A percentile compares a stretch with the other conserved stretches of the same genome.
Conservation (phyloP, 2,888 invertebrate species). For the Entomobrya proxima region DNA sequence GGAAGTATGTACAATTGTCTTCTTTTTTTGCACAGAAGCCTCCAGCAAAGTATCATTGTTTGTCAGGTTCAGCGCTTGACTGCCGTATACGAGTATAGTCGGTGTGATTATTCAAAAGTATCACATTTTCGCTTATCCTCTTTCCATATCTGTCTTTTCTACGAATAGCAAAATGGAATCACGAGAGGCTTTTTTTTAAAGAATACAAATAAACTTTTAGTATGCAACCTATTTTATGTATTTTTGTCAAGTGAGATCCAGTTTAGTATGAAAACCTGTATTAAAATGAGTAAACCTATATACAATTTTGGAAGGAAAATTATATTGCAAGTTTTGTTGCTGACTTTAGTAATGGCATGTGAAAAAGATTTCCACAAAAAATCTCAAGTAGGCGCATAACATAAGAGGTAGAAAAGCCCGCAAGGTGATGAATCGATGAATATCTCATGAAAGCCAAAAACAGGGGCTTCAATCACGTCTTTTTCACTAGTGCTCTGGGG, state of each 20-base stretch:
- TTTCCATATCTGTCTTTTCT: conserved; percentile 8
- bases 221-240: too few species aligned
- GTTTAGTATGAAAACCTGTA: neutral
- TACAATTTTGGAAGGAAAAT: neutral
- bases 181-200: conserved; percentile 43
- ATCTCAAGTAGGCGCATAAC: conserved; percentile 1
- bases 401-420: neutral
- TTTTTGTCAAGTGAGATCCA: conserved; percentile 30
- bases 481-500: conserved; percentile 49
- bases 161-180: conserved; percentile 39
- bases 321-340: too few species aligned
- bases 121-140: conserved; percentile 46
- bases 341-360: too few species aligned
- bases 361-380: neutral
- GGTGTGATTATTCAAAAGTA: conserved; percentile 54
- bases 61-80: neutral
- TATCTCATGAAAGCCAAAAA: conserved; percentile 63
- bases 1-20: neutral
- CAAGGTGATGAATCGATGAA: conserved; percentile 63
- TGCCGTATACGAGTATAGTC: neutral
- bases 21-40: neutral
- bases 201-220: conserved; percentile 43
- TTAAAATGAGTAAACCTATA: neutral
- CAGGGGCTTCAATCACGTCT: conserved; percentile 60
- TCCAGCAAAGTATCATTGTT: conserved; percentile 19